These are phyloP conservation scores for Halcyon badia DNA, from an alignment of 2,797 vertebrate genomes.

Conservation along the genomic window DNA sequence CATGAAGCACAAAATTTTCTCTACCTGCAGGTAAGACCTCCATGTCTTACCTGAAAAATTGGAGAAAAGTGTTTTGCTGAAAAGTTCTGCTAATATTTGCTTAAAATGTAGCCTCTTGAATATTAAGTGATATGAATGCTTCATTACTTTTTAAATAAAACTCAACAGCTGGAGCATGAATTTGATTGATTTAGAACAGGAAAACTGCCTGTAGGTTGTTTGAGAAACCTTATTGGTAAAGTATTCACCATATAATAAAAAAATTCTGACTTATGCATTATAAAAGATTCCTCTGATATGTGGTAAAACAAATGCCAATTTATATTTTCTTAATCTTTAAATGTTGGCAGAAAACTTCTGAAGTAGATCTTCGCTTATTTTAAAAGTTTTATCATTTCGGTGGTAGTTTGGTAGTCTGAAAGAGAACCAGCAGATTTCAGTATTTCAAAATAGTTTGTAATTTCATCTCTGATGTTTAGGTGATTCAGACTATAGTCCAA, in stretches of 20 bases:
- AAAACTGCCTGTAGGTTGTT: rapidly evolving
- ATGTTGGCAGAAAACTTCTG: neutral
- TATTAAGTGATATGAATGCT: rapidly evolving
- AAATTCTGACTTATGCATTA: neutral
- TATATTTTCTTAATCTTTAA: neutral
- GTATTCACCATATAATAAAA: neutral
- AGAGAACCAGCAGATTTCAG: neutral
- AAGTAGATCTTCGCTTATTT: neutral
- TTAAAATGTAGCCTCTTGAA: neutral
- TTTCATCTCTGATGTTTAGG: neutral
- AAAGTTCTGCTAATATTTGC: neutral
- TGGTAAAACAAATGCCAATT: neutral
- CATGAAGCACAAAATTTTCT: neutral
- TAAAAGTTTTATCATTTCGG: neutral
- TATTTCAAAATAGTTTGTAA: neutral
- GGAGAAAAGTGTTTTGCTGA: neutral
- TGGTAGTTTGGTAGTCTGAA: neutral
- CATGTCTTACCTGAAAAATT: neutral
- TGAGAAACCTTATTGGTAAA: neutral
- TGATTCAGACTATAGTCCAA: neutral
- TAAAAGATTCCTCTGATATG: neutral
- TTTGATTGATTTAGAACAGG: neutral
- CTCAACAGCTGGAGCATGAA: neutral
- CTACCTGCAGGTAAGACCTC: neutral
- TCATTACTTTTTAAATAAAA: neutral